Percentiles rank a stretch among this genome's conserved stretches.
Evolutionary conservation across 2,888 invertebrate genomes (phyloP).

Genomic region (Diadromus collaris): DNA sequence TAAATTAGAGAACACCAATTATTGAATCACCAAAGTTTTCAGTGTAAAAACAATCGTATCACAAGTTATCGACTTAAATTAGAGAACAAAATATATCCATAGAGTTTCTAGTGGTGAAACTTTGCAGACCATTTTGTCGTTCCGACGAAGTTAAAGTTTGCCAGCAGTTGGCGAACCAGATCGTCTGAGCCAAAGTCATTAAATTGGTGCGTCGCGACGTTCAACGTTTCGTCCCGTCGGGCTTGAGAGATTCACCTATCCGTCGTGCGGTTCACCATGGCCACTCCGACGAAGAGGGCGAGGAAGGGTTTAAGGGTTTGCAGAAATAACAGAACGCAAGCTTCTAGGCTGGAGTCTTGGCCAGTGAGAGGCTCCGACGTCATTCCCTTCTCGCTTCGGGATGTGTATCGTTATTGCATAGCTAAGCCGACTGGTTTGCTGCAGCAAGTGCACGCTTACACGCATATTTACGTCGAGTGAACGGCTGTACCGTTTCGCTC

Average conservation of each 20-base stretch:
- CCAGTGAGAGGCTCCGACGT: conserved; percentile 11
- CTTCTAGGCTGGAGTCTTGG: conserved; percentile 13
- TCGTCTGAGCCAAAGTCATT: conserved; percentile 8
- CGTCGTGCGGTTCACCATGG: conserved; percentile 1
- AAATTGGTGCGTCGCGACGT: conserved; percentile 4
- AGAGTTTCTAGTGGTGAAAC: not conserved
- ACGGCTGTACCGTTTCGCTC: conserved; percentile 34
- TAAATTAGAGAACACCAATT: too few species aligned
- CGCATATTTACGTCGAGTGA: conserved; percentile 36
- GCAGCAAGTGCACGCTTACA: conserved; percentile 52
- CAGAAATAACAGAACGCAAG: conserved; percentile 32
- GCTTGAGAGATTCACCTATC: conserved; percentile 15
- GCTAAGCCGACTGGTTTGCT: conserved; percentile 71
- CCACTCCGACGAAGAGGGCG: not conserved
- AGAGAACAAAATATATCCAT: not conserved
- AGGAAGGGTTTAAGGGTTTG: conserved; percentile 8
- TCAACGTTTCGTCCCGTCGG: conserved; percentile 13
- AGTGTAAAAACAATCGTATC: too few species aligned
- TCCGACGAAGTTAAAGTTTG: not conserved
- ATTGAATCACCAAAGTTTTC: too few species aligned
- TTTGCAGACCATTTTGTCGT: not conserved
- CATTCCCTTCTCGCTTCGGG: conserved; percentile 26
- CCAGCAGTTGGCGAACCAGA: not conserved
- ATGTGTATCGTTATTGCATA: conserved; percentile 69
- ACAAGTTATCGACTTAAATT: too few species aligned